These are phyloP conservation scores for Botia almorhae DNA, from an alignment of 2,797 vertebrate species.

Conservation along the genomic window DNA sequence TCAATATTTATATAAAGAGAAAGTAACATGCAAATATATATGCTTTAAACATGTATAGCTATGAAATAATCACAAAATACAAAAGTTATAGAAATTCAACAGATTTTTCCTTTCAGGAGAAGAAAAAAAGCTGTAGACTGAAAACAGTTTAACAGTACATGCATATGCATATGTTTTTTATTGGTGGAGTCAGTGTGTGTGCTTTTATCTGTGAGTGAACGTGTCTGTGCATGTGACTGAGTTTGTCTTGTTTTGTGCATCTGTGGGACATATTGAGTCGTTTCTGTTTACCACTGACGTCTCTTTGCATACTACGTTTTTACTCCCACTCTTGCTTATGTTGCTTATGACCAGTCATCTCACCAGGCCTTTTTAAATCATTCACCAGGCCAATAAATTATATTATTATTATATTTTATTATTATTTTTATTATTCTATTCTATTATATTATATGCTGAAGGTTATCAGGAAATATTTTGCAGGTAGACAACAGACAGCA, in stretches of 20 bases:
- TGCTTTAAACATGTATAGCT: too few species aligned
- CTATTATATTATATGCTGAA: neutral
- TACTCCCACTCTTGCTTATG: too few species aligned
- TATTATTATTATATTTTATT: slow-evolving; percentile 2
- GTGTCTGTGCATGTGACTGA: neutral
- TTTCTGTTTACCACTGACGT: neutral
- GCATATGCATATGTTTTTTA: neutral
- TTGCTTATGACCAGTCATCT: too few species aligned
- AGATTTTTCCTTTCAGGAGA: too few species aligned
- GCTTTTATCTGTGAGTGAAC: neutral
- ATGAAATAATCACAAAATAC: too few species aligned
- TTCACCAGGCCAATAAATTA: too few species aligned
- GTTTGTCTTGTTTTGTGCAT: neutral
- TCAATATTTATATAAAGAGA: too few species aligned
- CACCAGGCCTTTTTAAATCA: too few species aligned
- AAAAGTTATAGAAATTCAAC: too few species aligned
- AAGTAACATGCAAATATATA: too few species aligned
- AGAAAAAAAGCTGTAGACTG: too few species aligned
- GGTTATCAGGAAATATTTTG: neutral
- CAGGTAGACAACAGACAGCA: neutral
- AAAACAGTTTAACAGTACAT: too few species aligned
- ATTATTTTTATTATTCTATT: slow-evolving; percentile 9
- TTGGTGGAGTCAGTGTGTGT: neutral
- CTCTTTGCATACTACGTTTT: neutral
- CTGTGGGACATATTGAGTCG: neutral